These are phyloP conservation scores for Xylocampa areola DNA, from an alignment of 2,888 invertebrate genomes.

Conservation along the genomic window DNA sequence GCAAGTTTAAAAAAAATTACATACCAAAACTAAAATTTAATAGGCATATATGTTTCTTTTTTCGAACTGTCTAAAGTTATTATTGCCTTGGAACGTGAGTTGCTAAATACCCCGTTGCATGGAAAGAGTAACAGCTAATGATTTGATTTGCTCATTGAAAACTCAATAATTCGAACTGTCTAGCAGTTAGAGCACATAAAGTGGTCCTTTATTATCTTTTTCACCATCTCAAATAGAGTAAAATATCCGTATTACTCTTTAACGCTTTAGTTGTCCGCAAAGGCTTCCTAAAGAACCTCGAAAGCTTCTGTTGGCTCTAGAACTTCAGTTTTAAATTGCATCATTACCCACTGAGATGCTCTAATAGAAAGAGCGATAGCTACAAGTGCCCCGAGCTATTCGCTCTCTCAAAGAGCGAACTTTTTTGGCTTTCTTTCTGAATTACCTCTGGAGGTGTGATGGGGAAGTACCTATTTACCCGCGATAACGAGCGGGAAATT, in stretches of 20 bases:
- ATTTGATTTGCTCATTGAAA: too few species aligned
- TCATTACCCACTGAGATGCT: constrained; percentile 60
- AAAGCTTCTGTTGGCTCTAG: constrained; percentile 5
- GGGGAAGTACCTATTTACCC: constrained; percentile 28
- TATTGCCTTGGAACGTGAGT: too few species aligned
- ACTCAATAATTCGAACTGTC: too few species aligned
- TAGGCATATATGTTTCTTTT: too few species aligned
- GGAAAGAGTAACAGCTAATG: too few species aligned
- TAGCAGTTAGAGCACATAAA: too few species aligned
- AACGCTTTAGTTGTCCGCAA: background rate
- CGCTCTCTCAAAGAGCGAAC: constrained; percentile 48
- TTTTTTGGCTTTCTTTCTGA: constrained; percentile 48
- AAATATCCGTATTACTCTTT: background rate
- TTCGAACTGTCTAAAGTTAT: too few species aligned
- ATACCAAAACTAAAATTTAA: too few species aligned
- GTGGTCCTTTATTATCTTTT: too few species aligned
- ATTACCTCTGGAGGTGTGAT: constrained; percentile 35
- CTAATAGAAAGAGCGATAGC: constrained; percentile 54
- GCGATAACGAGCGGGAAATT: constrained; percentile 29
- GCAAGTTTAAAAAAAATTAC: too few species aligned
- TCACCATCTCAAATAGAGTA: background rate
- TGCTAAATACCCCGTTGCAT: too few species aligned
- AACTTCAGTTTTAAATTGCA: constrained; percentile 63
- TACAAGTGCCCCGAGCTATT: constrained; percentile 55
- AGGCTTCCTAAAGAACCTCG: constrained; percentile 18